A percentile compares a stretch with the other conserved stretches of the same genome.
phyloP scores from a whole-genome alignment of 2,888 invertebrate species.

The Drosophila nr. perissopoda region DNA sequence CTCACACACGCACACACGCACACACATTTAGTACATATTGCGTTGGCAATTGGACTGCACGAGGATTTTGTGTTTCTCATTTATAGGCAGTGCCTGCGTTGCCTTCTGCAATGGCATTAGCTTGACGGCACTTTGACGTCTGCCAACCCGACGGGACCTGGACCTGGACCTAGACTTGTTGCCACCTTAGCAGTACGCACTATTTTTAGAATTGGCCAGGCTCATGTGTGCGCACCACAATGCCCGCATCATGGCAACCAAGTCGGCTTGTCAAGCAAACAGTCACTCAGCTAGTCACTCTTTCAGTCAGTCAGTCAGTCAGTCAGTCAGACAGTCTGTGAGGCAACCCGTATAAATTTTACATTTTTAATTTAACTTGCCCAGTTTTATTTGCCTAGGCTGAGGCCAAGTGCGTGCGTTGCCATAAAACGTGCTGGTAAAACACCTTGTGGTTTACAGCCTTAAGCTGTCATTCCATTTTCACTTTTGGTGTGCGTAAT shows the following conservation, averaged over 20 bases:
- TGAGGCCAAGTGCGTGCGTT: constrained; percentile 34
- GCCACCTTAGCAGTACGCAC: background rate
- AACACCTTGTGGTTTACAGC: constrained; percentile 20
- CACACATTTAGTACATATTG: constrained; percentile 14
- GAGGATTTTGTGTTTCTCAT: constrained; percentile 28
- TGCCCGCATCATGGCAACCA: constrained; percentile 13
- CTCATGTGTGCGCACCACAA: constrained; percentile 23
- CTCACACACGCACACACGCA: background rate
- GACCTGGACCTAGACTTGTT: background rate
- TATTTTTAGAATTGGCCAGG: constrained; percentile 42
- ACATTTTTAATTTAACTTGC: constrained; percentile 68
- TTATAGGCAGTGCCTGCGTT: constrained; percentile 27
- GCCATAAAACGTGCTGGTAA: constrained; percentile 56
- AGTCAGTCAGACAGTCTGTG: background rate
- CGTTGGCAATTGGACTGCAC: constrained; percentile 39
- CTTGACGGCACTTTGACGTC: constrained; percentile 43
- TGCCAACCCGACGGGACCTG: constrained; percentile 10
- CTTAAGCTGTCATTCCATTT: constrained; percentile 40
- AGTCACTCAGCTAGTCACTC: background rate
- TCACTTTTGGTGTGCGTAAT: background rate
- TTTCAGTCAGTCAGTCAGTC: background rate
- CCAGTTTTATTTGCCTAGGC: constrained; percentile 67
- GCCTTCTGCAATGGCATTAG: constrained; percentile 32
- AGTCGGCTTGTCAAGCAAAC: constrained; percentile 4
- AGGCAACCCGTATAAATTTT: constrained; percentile 37